Base-by-base conservation (phyloP, 2,888 invertebrate species). In the Cephonodes hylas region DNA sequence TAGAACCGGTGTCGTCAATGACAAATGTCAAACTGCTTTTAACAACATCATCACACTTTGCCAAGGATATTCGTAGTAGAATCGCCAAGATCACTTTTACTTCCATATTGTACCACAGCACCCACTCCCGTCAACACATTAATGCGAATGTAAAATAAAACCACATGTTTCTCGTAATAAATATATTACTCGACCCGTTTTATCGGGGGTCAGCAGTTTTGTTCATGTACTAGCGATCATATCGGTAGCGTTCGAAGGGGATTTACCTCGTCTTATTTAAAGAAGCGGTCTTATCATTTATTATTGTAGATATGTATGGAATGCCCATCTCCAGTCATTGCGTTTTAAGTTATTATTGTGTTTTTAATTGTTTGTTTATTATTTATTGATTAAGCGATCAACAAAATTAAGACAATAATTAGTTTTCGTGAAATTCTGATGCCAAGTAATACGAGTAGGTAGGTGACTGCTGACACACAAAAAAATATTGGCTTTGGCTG, bases 1-100 rank as follows among this genome's bases (percentile, higher is more conserved):
- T 90, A 0, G 89, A 89, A 0, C 0, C 56, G 0, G 89, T 89
- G 15, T 84, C 77, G 58, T 90, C 89, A 8, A 89, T 88, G 0
- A 86, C 81, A 62, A 89, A 87, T 0, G 81, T 76, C 6, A 90
- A 73, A 73, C 86, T 86, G 22, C 81, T 76, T 70, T 82, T 88
- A 1, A 64, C 42, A 27, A 69, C 66, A 38, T 64, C 64, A 18
- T 69, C 66, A 22, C 66, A 67, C 27, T 23, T 15, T 22, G 64
- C 57, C 44, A 53, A 8, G 25, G 0, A 13, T 13, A 59, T 34
- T 10, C 31, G 7, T 15, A 20, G 42, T 1, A 42, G 6, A 20
- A 53, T 42, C 13, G 42, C 1, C 8, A 48, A 15, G 3, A 60
- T 38, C n/a, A 34, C 25, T 42, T 38, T 42, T 20, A 20, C 38